phyloP scores from a whole-genome alignment of 2,888 invertebrate species.

The Eupithecia centaureata region DNA sequence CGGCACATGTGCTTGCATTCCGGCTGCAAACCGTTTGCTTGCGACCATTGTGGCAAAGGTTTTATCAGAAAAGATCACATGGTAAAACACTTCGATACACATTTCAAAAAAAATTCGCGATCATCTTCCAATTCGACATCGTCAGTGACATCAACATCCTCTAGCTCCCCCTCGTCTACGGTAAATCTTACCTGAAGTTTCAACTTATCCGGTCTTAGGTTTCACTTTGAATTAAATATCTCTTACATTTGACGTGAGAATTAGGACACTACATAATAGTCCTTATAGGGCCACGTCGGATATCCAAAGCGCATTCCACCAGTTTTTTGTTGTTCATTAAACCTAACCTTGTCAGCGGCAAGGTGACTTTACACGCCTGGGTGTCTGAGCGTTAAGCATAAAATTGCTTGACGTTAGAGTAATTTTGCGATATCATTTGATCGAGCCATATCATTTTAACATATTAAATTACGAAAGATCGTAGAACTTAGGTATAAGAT shows the following conservation, averaged over 20 bases:
- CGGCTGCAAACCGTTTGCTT: conserved; percentile 92
- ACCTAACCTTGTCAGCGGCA: conserved; percentile 78
- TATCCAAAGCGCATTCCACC: conserved; percentile 60
- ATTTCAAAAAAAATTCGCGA: conserved; percentile 85
- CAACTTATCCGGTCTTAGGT: conserved; percentile 21
- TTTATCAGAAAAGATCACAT: conserved; percentile 96
- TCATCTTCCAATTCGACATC: conserved; percentile 62
- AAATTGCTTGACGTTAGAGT: conserved; percentile 78
- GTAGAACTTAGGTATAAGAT: conserved; percentile 58
- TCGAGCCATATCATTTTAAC: conserved; percentile 78
- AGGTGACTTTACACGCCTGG: conserved; percentile 82
- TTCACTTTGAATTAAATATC: conserved; percentile 31
- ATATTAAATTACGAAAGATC: conserved; percentile 62
- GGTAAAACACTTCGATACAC: conserved; percentile 93
- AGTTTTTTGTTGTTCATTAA: conserved; percentile 80
- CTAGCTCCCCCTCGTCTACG: conserved; percentile 48
- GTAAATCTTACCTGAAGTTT: conserved; percentile 40
- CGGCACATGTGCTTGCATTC: conserved; percentile 94
- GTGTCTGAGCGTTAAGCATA: conserved; percentile 79
- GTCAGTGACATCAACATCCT: conserved; percentile 53
- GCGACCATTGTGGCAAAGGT: conserved; percentile 92
- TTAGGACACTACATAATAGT: conserved; percentile 36
- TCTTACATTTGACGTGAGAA: conserved; percentile 28
- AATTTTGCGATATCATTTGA: conserved; percentile 72
- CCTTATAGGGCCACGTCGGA: conserved; percentile 37